Percentiles rank a stretch among this genome's conserved stretches.
Conservation (phyloP, 1,140 invertebrate species). For the Riptortus pedestris region DNA sequence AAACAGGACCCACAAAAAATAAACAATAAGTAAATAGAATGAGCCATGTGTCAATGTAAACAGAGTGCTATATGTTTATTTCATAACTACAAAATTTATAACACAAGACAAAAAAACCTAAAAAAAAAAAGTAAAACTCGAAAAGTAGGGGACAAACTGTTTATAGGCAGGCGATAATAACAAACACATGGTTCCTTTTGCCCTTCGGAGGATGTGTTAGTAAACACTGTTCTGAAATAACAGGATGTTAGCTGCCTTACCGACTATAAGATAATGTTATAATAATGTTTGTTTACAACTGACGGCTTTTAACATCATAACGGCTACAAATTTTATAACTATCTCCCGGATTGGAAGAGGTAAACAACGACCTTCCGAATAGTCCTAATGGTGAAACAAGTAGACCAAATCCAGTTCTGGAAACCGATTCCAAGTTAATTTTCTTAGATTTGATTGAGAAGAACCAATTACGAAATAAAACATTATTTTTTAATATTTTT, state of each 20-base stretch:
- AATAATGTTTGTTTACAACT: constrained; percentile 5
- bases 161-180: neutral
- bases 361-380: too few relatives aligned
- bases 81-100: constrained; percentile 1
- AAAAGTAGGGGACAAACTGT: constrained; percentile 4
- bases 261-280: constrained; percentile 6
- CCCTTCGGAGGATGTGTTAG: neutral
- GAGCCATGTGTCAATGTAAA: too few relatives aligned
- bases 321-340: constrained; percentile 2
- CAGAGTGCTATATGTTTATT: constrained; percentile 2
- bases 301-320: neutral
- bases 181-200: neutral
- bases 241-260: constrained; percentile 2
- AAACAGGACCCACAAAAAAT: too few relatives aligned
- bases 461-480: too few relatives aligned
- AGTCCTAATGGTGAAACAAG: too few relatives aligned
- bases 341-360: too few relatives aligned
- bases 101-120: neutral
- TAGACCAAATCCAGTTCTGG: too few relatives aligned
- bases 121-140: neutral
- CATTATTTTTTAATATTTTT: too few relatives aligned
- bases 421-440: too few relatives aligned
- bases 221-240: neutral
- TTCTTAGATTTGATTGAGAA: too few relatives aligned
- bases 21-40: too few relatives aligned